Evolutionary conservation across 1,140 invertebrate species (phyloP).

Genomic region (Acyrthosiphon pisum): DNA sequence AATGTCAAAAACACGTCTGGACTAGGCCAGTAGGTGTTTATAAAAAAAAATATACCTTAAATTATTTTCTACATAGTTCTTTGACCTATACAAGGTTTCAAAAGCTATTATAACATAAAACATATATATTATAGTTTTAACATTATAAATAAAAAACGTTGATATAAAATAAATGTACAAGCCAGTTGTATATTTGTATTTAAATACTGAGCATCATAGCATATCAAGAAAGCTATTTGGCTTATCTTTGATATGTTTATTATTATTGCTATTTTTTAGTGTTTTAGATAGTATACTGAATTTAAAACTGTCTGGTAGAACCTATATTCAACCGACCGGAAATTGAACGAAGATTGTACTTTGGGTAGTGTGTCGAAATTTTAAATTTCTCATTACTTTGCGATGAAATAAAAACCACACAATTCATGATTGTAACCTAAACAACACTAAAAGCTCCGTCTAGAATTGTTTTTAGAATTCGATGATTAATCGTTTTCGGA

Average conservation of each 20-base stretch:
- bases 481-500: constrained; percentile 43
- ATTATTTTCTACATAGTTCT: neutral
- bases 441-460: neutral
- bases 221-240: neutral
- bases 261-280: neutral
- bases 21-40: neutral
- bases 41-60: constrained; percentile 18
- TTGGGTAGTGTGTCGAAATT: neutral
- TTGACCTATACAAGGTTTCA: neutral
- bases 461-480: constrained; percentile 14
- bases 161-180: neutral
- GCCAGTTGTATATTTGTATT: neutral
- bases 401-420: constrained; percentile 1
- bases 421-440: neutral
- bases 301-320: neutral
- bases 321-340: constrained; percentile 14
- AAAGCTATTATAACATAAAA: neutral
- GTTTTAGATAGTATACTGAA: neutral
- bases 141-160: neutral
- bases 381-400: constrained; percentile 29
- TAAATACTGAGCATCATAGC: neutral
- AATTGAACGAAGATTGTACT: neutral
- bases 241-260: neutral
- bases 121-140: neutral
- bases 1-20: neutral